A percentile compares a stretch with the other conserved stretches of the same genome.
phyloP scores from a whole-genome alignment of 2,888 invertebrate species.

The Phaedon cochleariae region DNA sequence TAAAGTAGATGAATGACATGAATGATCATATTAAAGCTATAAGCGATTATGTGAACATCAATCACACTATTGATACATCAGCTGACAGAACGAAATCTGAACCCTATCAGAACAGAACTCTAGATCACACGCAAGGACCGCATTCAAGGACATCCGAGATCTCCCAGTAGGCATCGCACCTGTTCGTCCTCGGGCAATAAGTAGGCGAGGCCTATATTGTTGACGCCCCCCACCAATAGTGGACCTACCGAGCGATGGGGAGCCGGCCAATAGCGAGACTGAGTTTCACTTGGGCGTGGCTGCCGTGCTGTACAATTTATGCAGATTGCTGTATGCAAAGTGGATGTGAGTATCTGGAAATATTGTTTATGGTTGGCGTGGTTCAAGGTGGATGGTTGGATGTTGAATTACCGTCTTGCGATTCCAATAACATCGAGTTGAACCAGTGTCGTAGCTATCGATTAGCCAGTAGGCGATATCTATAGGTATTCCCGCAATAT shows the following conservation, averaged over 20 bases:
- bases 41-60: too few species aligned
- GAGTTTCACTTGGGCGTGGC: background rate
- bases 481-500: too few species aligned
- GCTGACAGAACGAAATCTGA: background rate
- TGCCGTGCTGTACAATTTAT: background rate
- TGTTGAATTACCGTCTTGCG: background rate
- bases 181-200: constrained; percentile 36
- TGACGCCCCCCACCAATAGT: constrained; percentile 14
- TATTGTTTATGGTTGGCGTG: constrained; percentile 3
- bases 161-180: constrained; percentile 33
- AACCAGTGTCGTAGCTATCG: too few species aligned
- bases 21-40: too few species aligned
- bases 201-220: constrained; percentile 27
- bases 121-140: too few species aligned
- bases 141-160: background rate
- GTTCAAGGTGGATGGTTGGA: background rate
- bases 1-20: too few species aligned
- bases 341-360: constrained; percentile 13
- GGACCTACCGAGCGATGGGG: background rate
- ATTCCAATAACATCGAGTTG: too few species aligned
- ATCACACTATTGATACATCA: background rate
- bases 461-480: too few species aligned
- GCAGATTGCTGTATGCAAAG: background rate
- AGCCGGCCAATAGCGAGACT: background rate
- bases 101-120: too few species aligned